These are phyloP conservation scores for Telmatochromis bifrenatus DNA, from an alignment of 2,113 vertebrate species.

Conservation along the genomic window DNA sequence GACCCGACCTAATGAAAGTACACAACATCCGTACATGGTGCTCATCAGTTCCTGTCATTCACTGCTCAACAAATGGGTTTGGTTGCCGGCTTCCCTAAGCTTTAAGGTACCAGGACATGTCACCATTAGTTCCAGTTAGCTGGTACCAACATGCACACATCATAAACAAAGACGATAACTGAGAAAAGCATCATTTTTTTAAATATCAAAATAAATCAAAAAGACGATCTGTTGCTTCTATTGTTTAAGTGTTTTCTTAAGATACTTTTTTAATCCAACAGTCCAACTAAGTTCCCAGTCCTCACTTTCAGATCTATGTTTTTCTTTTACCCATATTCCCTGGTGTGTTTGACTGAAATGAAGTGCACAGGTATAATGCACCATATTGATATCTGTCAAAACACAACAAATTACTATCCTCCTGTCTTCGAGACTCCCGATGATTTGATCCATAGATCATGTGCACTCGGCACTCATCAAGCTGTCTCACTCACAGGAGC, in stretches of 20 bases:
- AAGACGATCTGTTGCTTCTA: neutral
- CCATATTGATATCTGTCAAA: conserved; percentile 47
- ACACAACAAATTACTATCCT: conserved; percentile 38
- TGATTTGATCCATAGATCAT: conserved; percentile 57
- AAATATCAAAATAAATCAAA: neutral
- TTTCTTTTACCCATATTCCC: neutral
- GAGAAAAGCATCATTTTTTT: neutral
- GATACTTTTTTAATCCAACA: neutral
- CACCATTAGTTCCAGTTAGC: neutral
- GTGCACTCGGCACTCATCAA: conserved; percentile 35
- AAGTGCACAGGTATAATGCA: conserved; percentile 44
- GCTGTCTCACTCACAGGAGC: conserved; percentile 51
- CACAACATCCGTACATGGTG: conserved; percentile 22
- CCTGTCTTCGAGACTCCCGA: conserved; percentile 16
- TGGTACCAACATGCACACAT: neutral
- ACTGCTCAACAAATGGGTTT: conserved; percentile 28
- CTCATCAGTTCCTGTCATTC: conserved; percentile 26
- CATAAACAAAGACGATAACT: neutral
- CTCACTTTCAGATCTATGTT: accelerated
- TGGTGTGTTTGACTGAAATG: conserved; percentile 10
- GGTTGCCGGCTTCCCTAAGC: neutral
- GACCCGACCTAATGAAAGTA: neutral
- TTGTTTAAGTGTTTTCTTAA: neutral
- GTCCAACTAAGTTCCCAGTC: accelerated
- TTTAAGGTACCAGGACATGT: neutral